Evolutionary conservation across 1,140 invertebrate genomes (phyloP).

Genomic region (Scaptomyza montana): DNA sequence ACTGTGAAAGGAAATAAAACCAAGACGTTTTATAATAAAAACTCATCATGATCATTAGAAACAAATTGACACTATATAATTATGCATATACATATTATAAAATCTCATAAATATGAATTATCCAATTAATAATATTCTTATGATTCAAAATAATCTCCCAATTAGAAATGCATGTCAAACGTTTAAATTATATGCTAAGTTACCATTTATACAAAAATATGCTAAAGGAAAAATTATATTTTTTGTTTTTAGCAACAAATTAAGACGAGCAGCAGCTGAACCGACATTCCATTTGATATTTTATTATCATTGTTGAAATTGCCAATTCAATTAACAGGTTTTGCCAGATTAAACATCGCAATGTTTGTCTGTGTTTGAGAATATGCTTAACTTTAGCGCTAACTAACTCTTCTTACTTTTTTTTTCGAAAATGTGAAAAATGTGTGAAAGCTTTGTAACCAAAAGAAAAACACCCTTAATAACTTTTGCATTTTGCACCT

Average conservation of each 20-base stretch:
- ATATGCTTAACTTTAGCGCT: too few relatives aligned
- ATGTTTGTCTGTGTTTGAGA: too few relatives aligned
- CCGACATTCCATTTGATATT: constrained; percentile 22
- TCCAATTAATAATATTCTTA: background rate
- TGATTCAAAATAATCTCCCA: background rate
- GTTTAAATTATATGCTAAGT: constrained; percentile 1
- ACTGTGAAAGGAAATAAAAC: background rate
- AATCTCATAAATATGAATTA: too few relatives aligned
- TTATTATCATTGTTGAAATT: background rate
- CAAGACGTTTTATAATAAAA: background rate
- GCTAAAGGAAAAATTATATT: background rate
- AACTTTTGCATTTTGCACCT: constrained; percentile 3
- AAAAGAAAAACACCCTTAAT: background rate
- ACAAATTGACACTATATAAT: too few relatives aligned
- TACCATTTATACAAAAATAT: background rate
- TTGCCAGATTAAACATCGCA: constrained; percentile 2
- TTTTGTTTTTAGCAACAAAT: constrained; percentile 15
- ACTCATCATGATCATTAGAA: background rate
- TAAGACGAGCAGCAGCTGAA: constrained; percentile 7
- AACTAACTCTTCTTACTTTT: background rate
- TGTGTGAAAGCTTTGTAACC: too few relatives aligned
- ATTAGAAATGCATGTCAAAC: constrained; percentile 4
- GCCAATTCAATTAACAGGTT: constrained; percentile 4
- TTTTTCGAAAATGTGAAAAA: too few relatives aligned
- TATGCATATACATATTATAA: too few relatives aligned